phyloP scores from a whole-genome alignment of 92 coral and sea anemone species.

The Paragorgia papillata region DNA sequence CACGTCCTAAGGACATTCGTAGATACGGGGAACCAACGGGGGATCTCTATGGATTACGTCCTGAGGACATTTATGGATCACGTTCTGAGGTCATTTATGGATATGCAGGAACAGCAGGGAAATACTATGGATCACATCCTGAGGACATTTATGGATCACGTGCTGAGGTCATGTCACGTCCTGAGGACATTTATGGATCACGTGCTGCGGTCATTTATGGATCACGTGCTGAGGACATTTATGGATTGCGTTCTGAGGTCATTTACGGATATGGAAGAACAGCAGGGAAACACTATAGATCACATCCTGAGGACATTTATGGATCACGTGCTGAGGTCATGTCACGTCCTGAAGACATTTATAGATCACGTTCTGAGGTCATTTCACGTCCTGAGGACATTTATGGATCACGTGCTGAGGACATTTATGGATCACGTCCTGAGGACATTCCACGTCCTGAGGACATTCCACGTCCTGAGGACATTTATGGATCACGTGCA shows the following conservation, averaged over 20 bases:
- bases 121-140: not conserved
- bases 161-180: not conserved
- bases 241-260: conserved; percentile 1
- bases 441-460: not conserved
- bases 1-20: not conserved
- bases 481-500: not conserved
- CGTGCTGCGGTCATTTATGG: too few relatives aligned
- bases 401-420: not conserved
- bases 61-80: not conserved
- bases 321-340: not conserved
- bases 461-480: not conserved
- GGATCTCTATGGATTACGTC: not conserved
- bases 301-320: conserved; percentile 3
- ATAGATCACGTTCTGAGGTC: not conserved
- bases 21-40: not conserved
- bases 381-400: not conserved
- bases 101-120: too few relatives aligned
- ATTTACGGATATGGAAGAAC: not conserved
- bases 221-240: not conserved
- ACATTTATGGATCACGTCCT: not conserved
- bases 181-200: not conserved
- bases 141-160: not conserved
- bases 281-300: too few relatives aligned
- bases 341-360: conserved; percentile 1
- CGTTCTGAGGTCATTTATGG: not conserved